A percentile compares a stretch with the other conserved stretches of the same genome.
Evolutionary conservation across 2,888 invertebrate genomes (phyloP).

Genomic region (Lepas anatifera): DNA sequence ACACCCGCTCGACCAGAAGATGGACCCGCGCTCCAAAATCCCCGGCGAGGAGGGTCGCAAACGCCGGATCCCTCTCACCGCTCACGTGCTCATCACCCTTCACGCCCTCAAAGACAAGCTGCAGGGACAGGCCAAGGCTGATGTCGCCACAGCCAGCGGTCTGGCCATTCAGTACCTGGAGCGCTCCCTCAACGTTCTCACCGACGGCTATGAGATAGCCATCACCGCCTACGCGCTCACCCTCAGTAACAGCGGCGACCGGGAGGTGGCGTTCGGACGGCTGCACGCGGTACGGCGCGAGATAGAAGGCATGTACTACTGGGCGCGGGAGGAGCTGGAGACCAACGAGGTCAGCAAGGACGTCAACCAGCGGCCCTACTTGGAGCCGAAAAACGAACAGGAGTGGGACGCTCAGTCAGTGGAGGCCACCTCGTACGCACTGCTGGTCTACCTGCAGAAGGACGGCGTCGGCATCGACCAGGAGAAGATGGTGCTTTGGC

Average conservation of each 20-base stretch:
- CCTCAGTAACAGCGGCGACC: slow-evolving; percentile 33
- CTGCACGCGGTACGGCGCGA: slow-evolving; percentile 26
- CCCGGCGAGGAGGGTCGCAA: not conserved
- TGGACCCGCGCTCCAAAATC: slow-evolving; percentile 19
- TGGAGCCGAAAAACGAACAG: slow-evolving; percentile 26
- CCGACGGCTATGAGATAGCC: slow-evolving; percentile 39
- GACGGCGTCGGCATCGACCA: slow-evolving; percentile 27
- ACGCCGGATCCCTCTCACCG: slow-evolving; percentile 62
- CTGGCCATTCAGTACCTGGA: slow-evolving; percentile 33
- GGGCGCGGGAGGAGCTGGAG: slow-evolving; percentile 25
- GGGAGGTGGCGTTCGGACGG: slow-evolving; percentile 32
- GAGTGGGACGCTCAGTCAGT: slow-evolving; percentile 33
- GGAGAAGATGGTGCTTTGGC: slow-evolving; percentile 30
- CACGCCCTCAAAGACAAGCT: slow-evolving; percentile 24
- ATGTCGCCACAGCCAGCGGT: slow-evolving; percentile 29
- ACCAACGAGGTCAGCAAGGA: slow-evolving; percentile 24
- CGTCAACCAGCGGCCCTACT: slow-evolving; percentile 34
- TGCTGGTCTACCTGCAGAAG: slow-evolving; percentile 33
- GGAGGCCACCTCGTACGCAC: slow-evolving; percentile 38
- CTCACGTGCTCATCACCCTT: slow-evolving; percentile 80
- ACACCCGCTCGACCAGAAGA: slow-evolving; percentile 23
- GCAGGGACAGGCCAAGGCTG: slow-evolving; percentile 30
- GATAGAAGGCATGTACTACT: slow-evolving; percentile 24
- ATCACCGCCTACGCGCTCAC: slow-evolving; percentile 40
- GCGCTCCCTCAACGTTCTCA: slow-evolving; percentile 29